These are phyloP conservation scores for Eulacestoma nigropectus DNA, from an alignment of 2,113 vertebrate species.

Conservation along the genomic window DNA sequence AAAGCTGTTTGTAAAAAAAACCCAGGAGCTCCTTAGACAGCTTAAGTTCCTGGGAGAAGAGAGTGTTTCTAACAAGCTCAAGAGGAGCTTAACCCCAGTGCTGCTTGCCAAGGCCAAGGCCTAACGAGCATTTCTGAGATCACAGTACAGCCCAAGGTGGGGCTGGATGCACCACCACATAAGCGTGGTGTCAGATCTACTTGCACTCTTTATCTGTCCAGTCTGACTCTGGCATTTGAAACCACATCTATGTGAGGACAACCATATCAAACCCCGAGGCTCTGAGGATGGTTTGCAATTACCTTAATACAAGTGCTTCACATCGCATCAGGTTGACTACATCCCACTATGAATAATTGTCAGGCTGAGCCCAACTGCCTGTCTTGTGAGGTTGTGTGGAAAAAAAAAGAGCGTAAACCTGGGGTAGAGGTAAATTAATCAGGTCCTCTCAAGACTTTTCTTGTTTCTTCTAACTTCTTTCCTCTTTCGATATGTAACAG, in stretches of 20 bases:
- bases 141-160: too few relatives aligned
- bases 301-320: background rate
- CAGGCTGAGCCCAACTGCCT: background rate
- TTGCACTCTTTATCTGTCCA: background rate
- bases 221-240: background rate
- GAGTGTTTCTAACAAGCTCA: background rate
- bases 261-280: fast-evolving
- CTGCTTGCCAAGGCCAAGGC: background rate
- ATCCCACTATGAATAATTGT: background rate
- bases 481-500: background rate
- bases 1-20: background rate
- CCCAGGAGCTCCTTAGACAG: background rate
- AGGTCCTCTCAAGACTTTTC: background rate
- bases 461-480: background rate
- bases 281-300: background rate
- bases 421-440: background rate
- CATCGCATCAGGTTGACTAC: background rate
- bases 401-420: background rate
- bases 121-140: background rate
- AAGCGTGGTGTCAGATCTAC: background rate
- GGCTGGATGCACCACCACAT: background rate
- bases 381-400: background rate
- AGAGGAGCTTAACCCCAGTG: background rate
- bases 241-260: background rate
- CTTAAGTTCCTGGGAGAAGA: background rate